Conservation (phyloP, 2,888 invertebrate genomes). For the Stegophylla sp. region DNA sequence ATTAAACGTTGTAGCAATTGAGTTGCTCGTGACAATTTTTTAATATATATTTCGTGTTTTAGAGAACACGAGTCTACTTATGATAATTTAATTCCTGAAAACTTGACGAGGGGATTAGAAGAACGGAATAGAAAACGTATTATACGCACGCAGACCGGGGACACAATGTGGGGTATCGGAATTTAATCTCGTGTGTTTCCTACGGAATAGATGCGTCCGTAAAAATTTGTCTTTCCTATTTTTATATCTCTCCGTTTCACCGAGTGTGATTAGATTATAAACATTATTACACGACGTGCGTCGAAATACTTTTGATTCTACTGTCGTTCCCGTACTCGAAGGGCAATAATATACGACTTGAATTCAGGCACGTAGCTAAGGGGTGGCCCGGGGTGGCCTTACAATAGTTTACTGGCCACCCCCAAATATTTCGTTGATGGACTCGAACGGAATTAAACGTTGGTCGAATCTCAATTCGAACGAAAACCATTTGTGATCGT, state of each 20-base stretch:
- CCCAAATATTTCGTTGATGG: no score
- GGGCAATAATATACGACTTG: no score
- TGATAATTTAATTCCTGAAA: constrained; percentile 51
- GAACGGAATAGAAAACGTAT: constrained; percentile 13
- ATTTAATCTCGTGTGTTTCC: constrained; percentile 42
- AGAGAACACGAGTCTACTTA: constrained; percentile 8
- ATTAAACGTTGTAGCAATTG: constrained; percentile 13
- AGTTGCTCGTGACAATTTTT: not conserved
- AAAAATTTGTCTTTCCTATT: constrained; percentile 9
- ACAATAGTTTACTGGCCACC: no score
- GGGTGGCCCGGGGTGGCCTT: no score
- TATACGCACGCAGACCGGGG: no score
- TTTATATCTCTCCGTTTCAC: not conserved
- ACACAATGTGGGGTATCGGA: constrained; percentile 29
- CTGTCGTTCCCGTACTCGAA: not conserved
- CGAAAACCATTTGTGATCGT: no score
- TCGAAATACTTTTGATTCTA: not conserved
- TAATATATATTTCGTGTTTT: constrained; percentile 23
- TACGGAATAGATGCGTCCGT: not conserved
- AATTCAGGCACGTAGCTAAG: no score
- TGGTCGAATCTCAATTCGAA: no score
- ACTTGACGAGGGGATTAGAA: constrained; percentile 29
- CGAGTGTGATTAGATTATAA: not conserved
- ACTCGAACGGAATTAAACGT: no score
- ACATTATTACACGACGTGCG: constrained; percentile 4